Conservation (phyloP, 1,140 invertebrate species). For the Varroa destructor region DNA sequence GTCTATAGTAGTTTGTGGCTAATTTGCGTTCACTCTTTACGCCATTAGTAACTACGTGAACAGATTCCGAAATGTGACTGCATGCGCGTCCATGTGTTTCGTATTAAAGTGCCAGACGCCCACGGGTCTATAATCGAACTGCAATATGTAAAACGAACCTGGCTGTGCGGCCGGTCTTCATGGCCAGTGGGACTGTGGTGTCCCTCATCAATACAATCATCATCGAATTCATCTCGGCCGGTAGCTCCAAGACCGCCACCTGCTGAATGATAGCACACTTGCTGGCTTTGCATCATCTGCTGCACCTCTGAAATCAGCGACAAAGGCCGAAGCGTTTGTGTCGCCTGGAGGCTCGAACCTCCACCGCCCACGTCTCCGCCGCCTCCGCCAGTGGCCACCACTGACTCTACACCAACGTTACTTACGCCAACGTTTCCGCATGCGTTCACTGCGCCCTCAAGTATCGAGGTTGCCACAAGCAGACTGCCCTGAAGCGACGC, state of each 20-base stretch:
- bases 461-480: slow-evolving; percentile 28
- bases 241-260: neutral
- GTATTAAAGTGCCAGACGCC: no score
- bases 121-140: no score
- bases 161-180: slow-evolving; percentile 7
- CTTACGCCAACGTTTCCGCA: slow-evolving; percentile 22
- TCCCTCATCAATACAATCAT: slow-evolving; percentile 24
- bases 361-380: neutral
- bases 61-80: no score
- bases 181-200: slow-evolving; percentile 15
- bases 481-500: slow-evolving; percentile 28
- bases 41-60: no score
- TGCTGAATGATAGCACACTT: slow-evolving; percentile 14
- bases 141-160: neutral
- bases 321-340: slow-evolving; percentile 24
- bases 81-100: no score
- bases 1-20: no score
- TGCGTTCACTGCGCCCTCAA: slow-evolving; percentile 28
- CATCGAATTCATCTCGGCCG: slow-evolving; percentile 9
- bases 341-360: slow-evolving; percentile 4
- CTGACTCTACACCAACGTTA: slow-evolving; percentile 26
- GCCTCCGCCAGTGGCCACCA: neutral
- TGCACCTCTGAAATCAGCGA: slow-evolving; percentile 26
- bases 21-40: no score
- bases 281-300: slow-evolving; percentile 27